Percentiles rank a stretch among this genome's conserved stretches.
Conservation (phyloP, 2,888 invertebrate species). For the Diloba caeruleocephala region DNA sequence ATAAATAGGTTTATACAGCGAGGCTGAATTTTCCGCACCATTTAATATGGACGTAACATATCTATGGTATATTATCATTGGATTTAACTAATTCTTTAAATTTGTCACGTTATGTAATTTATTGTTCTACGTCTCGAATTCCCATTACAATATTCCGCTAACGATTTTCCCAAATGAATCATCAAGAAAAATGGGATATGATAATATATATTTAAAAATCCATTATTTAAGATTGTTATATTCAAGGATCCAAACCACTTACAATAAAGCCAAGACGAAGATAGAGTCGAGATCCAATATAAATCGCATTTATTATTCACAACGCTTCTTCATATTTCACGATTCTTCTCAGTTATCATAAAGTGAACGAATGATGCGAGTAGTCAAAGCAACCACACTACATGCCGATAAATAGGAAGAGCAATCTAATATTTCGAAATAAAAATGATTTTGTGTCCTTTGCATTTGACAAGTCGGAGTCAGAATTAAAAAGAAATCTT, state of each 20-base stretch:
- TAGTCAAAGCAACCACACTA: slow-evolving; percentile 18
- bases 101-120: not conserved
- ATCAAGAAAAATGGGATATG: slow-evolving; percentile 62
- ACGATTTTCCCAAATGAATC: slow-evolving; percentile 60
- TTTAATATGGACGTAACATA: too few species aligned
- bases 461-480: too few species aligned
- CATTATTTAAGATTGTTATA: slow-evolving; percentile 58
- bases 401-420: not conserved
- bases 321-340: slow-evolving; percentile 64
- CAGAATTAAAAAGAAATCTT: too few species aligned
- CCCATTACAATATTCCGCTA: slow-evolving; percentile 22
- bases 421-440: too few species aligned
- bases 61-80: too few species aligned
- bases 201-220: slow-evolving; percentile 66
- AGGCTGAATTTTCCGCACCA: too few species aligned
- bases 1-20: too few species aligned
- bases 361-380: slow-evolving; percentile 65
- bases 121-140: slow-evolving; percentile 13
- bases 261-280: slow-evolving; percentile 63
- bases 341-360: slow-evolving; percentile 64
- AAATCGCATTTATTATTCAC: slow-evolving; percentile 76
- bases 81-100: too few species aligned
- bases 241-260: slow-evolving; percentile 62
- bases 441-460: too few species aligned
- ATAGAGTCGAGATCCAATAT: slow-evolving; percentile 70